These are phyloP conservation scores for Amblyraja radiata DNA, from an alignment of 2,797 vertebrate genomes.

Conservation along the genomic window DNA sequence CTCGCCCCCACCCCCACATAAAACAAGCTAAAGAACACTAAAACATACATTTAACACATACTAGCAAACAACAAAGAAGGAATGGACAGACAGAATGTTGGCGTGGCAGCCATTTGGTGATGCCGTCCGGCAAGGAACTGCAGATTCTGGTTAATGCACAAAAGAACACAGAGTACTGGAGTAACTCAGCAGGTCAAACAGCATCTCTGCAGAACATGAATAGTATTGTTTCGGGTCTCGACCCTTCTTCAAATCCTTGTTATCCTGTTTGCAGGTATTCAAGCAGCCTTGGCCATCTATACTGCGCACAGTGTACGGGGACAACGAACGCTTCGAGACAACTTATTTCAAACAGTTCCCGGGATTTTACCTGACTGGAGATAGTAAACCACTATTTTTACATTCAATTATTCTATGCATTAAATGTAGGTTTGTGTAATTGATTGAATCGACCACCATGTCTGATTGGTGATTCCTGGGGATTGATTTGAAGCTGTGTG, in stretches of 20 bases:
- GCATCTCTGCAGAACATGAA: too few species aligned
- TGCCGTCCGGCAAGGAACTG: too few species aligned
- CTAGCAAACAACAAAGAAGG: too few species aligned
- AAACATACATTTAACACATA: too few species aligned
- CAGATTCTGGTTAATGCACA: too few species aligned
- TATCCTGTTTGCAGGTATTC: conserved; percentile 57
- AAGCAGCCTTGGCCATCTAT: conserved; percentile 69
- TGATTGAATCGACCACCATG: not conserved
- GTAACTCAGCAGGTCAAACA: too few species aligned
- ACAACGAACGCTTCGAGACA: conserved; percentile 67
- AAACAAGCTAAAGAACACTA: too few species aligned
- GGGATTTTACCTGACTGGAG: conserved; percentile 70
- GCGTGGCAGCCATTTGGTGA: too few species aligned
- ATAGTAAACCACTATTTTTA: conserved; percentile 54
- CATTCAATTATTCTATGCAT: not conserved
- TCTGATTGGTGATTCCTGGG: not conserved
- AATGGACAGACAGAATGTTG: too few species aligned
- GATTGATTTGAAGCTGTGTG: not conserved
- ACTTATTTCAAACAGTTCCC: conserved; percentile 74
- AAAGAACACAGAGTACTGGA: too few species aligned
- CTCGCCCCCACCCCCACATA: too few species aligned
- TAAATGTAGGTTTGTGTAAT: not conserved
- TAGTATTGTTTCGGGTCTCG: too few species aligned
- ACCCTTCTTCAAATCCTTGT: not conserved
- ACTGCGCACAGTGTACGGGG: conserved; percentile 63